Evolutionary conservation across 2,888 invertebrate genomes (phyloP).

Genomic region (Drosophila antonietae): DNA sequence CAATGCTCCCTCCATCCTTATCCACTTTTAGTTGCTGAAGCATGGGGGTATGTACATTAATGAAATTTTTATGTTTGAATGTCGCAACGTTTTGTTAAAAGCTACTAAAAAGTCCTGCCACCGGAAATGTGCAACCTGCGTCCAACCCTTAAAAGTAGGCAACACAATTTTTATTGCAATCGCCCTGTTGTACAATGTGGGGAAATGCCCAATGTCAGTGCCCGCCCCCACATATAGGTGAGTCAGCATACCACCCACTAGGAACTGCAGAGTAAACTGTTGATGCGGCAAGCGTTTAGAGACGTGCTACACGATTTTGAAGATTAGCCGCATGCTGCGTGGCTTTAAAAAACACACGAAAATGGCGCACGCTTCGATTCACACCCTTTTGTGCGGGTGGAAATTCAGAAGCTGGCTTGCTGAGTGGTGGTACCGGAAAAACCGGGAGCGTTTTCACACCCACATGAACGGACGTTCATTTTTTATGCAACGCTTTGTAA

Average conservation of each 20-base stretch:
- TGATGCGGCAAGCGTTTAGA: conserved; percentile 69
- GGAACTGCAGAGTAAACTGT: conserved; percentile 54
- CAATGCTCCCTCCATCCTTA: neutral
- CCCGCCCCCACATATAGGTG: conserved; percentile 45
- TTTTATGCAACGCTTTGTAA: conserved; percentile 75
- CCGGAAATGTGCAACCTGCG: conserved; percentile 62
- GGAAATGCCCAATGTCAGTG: conserved; percentile 18
- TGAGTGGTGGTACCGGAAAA: conserved; percentile 11
- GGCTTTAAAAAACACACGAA: conserved; percentile 68
- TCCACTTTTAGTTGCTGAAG: conserved; percentile 33
- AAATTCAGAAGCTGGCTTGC: conserved; percentile 31
- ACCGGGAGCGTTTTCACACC: conserved; percentile 56
- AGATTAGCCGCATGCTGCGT: conserved; percentile 74
- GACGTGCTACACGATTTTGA: conserved; percentile 75
- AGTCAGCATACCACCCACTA: conserved; percentile 55
- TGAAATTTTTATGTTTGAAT: conserved; percentile 71
- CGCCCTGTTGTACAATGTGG: conserved; percentile 33
- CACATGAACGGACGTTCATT: conserved; percentile 63
- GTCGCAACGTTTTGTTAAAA: conserved; percentile 59
- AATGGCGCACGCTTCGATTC: conserved; percentile 70
- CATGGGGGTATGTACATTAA: conserved; percentile 43
- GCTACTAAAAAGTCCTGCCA: conserved; percentile 52
- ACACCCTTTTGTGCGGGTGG: conserved; percentile 63
- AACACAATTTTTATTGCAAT: conserved; percentile 67
- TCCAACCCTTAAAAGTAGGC: conserved; percentile 74